Percentiles rank a stretch among this genome's conserved stretches.
Evolutionary conservation across 2,888 invertebrate species (phyloP).

Genomic region (Acrobeloides nanus): DNA sequence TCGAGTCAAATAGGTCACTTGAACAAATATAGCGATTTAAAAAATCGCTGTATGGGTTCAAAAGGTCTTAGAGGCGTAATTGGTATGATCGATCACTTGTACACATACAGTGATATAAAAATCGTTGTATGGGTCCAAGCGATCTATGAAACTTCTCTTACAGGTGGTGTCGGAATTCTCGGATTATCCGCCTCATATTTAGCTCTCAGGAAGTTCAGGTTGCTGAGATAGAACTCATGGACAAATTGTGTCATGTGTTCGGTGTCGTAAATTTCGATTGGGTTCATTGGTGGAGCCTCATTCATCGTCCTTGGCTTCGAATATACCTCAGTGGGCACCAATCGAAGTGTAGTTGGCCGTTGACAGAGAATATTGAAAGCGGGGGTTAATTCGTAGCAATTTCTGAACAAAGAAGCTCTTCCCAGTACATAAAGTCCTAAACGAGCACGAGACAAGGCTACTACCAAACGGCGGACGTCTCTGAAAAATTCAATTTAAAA

Average conservation of each 20-base stretch:
- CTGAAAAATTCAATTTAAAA: too few relatives aligned
- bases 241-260: conserved; percentile 90
- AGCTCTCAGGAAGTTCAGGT: conserved; percentile 33
- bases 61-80: neutral
- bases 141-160: conserved; percentile 1
- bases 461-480: conserved; percentile 88
- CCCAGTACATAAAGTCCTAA: conserved; percentile 94
- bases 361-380: conserved; percentile 82
- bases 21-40: neutral
- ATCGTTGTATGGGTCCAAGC: neutral
- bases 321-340: conserved; percentile 73
- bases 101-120: too few relatives aligned
- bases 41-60: neutral
- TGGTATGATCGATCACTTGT: too few relatives aligned
- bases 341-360: conserved; percentile 71
- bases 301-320: conserved; percentile 63
- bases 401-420: conserved; percentile 79
- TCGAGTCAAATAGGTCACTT: neutral
- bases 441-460: conserved; percentile 93
- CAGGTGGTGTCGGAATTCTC: conserved; percentile 4
- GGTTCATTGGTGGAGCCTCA: conserved; percentile 43
- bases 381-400: conserved; percentile 91
- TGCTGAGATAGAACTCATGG: conserved; percentile 77
- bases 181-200: conserved; percentile 27
- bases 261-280: conserved; percentile 73